Evolutionary conservation across 1,140 invertebrate species (phyloP), one percentile per base, ranked within the genome.

Genomic region (Frieseomelitta varia): DNA sequence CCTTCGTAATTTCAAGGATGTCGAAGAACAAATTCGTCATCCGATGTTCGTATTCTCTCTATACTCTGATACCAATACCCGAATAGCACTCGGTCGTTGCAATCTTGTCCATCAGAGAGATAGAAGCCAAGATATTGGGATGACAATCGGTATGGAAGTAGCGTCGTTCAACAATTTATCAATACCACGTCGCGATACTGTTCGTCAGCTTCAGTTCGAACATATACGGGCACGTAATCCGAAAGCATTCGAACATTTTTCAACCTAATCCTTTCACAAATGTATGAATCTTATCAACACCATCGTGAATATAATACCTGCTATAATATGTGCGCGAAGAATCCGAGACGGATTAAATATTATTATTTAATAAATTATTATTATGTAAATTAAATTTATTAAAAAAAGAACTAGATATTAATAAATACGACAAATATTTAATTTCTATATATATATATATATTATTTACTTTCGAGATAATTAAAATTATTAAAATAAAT

Each of bases 81-180:
- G 34, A 81, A 53, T 30, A 47, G 24, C 21, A 51, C 39, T 63
- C 12, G 30, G 17, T 69, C 27, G 27, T 63, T 73, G 34, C 56
- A 65, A 74, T 55, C 71, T 63, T 58, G 14, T 19, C 27, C n/a
- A 61, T 53, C 51, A 2, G 56, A 27, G 65, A 65, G 78, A 81
- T 75, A 67, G 55, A 30, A 11, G 27, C n/a, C 4, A 30, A 27
- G 63, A 65, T 11, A 6, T 14, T 21, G 21, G 56, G 30, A 75
- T 76, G 56, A 30, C 21, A 19, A 21, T 53, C 19, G 24, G 8
- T 58, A 53, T 69, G 51, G 34, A 51, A 55, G 39, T 56, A 63
- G 2, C 53, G 15, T 51, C 21, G 24, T 76, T 8, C 61, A 10
- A 82, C 73, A 68, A 68, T 82, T 82, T 76, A 82, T 82, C 80